These are phyloP conservation scores for Notiomystis cincta DNA, from an alignment of 2,113 vertebrate genomes.

Conservation along the genomic window DNA sequence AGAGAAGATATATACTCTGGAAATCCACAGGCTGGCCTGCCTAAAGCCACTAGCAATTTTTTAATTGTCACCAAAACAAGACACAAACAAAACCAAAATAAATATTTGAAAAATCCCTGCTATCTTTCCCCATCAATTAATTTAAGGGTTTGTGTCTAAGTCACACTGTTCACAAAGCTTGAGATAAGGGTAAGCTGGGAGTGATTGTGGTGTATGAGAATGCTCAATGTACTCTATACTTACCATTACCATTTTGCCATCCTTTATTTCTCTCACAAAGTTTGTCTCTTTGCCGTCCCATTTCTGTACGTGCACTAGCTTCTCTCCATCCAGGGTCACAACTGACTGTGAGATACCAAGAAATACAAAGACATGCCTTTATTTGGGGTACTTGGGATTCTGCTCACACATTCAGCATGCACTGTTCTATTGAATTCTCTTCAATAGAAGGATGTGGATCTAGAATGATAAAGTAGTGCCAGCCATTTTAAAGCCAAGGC, in stretches of 20 bases:
- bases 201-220: rapidly evolving
- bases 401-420: background rate
- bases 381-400: background rate
- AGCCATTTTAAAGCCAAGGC: background rate
- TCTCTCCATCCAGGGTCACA: conserved; percentile 86
- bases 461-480: conserved; percentile 28
- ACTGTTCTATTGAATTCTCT: conserved; percentile 1
- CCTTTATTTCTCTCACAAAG: conserved; percentile 89
- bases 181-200: background rate
- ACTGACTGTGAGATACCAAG: conserved; percentile 77
- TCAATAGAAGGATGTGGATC: conserved; percentile 12
- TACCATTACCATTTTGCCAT: conserved; percentile 90
- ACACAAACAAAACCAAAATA: background rate
- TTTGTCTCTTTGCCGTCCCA: conserved; percentile 94
- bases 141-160: background rate
- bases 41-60: background rate
- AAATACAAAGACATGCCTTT: conserved; percentile 23
- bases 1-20: background rate
- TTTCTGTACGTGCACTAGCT: conserved; percentile 90
- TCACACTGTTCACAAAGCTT: background rate
- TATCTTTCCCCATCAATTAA: background rate
- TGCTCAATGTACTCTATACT: conserved; percentile 30
- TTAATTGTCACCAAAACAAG: background rate
- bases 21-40: background rate
- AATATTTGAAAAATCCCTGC: background rate